Percentiles rank a stretch among this genome's conserved stretches.
These are phyloP conservation scores for Latheticus oryzae DNA, from an alignment of 2,888 invertebrate genomes.

Conservation along the genomic window DNA sequence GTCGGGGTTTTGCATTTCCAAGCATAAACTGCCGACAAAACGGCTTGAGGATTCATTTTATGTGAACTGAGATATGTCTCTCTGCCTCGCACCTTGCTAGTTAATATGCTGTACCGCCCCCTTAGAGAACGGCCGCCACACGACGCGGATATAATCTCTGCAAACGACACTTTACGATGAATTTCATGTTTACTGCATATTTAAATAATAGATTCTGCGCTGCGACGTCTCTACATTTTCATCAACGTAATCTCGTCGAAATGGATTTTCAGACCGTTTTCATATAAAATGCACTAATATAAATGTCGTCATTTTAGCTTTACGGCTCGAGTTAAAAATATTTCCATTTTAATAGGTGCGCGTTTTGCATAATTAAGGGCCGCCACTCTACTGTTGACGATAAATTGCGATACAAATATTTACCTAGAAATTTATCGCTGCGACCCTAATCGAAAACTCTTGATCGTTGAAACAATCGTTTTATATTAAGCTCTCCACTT, in stretches of 20 bases:
- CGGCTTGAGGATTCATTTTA: conserved; percentile 66
- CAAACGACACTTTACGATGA: conserved; percentile 61
- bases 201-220: conserved; percentile 60
- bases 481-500: conserved; percentile 37
- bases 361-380: conserved; percentile 42
- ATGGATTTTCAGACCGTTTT: conserved; percentile 41
- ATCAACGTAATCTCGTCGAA: conserved; percentile 50
- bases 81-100: conserved; percentile 57
- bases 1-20: conserved; percentile 67
- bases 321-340: conserved; percentile 45
- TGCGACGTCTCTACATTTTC: conserved; percentile 50
- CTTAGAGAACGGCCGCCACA: conserved; percentile 49
- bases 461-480: conserved; percentile 40
- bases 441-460: conserved; percentile 28
- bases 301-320: conserved; percentile 45
- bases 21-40: conserved; percentile 67
- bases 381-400: conserved; percentile 24
- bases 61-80: conserved; percentile 60
- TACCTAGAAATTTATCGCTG: conserved; percentile 24
- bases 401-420: conserved; percentile 32
- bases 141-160: conserved; percentile 58
- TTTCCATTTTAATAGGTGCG: conserved; percentile 36
- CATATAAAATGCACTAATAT: conserved; percentile 47
- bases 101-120: conserved; percentile 59
- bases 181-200: conserved; percentile 64